These are phyloP conservation scores for Phymorhynchus buccinoides DNA, from an alignment of 1,140 invertebrate species.

Conservation along the genomic window DNA sequence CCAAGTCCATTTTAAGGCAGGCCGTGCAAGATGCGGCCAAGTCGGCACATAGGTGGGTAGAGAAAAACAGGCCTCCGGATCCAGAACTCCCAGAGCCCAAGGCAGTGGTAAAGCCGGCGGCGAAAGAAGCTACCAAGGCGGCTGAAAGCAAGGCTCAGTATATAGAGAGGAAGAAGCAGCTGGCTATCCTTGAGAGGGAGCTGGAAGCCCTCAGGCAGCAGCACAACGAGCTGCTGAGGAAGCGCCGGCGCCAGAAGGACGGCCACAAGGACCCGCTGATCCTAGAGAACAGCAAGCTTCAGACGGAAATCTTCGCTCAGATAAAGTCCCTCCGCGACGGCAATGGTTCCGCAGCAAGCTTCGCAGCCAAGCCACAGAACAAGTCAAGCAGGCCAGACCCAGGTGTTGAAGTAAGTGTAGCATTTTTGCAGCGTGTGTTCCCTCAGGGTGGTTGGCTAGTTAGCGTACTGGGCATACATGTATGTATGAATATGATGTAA, in stretches of 20 bases:
- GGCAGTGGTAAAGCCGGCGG: not conserved
- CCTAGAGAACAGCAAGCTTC: constrained; percentile 65
- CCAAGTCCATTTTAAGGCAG: too few relatives aligned
- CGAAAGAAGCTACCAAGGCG: constrained; percentile 10
- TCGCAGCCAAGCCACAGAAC: not conserved
- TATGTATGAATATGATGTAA: too few relatives aligned
- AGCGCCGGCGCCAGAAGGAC: constrained; percentile 65
- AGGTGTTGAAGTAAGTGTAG: not conserved
- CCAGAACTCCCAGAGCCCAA: not conserved
- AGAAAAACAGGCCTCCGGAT: too few relatives aligned
- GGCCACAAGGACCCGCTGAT: constrained; percentile 69
- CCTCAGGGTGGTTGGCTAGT: not conserved
- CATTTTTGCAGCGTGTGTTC: not conserved
- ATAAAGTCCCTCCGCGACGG: constrained; percentile 41
- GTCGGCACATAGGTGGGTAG: too few relatives aligned
- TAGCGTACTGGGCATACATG: too few relatives aligned
- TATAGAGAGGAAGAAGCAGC: constrained; percentile 41
- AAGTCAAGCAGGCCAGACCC: not conserved
- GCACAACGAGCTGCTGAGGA: constrained; percentile 69
- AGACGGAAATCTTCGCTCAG: constrained; percentile 66
- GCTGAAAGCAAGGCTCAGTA: constrained; percentile 47
- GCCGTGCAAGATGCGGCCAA: too few relatives aligned
- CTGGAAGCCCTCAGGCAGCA: constrained; percentile 61
- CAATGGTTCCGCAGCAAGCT: not conserved
- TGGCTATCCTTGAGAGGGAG: constrained; percentile 60